Conservation (phyloP, 2,113 vertebrate genomes). For the Balaeniceps rex region DNA sequence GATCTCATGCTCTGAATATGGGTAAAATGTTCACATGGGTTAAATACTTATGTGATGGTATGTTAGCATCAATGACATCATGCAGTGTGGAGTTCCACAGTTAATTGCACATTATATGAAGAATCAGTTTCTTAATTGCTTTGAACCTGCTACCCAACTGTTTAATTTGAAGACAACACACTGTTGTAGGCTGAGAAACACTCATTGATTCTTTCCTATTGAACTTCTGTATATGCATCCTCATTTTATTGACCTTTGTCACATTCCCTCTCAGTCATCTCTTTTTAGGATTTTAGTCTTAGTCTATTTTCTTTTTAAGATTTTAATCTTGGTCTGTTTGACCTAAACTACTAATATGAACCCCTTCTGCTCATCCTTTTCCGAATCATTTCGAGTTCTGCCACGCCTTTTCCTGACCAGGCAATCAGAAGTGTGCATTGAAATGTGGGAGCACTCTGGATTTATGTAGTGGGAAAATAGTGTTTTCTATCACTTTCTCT, state of each 20-base stretch:
- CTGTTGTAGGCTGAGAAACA: not conserved
- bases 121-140: not conserved
- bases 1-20: not conserved
- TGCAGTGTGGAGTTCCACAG: not conserved
- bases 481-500: not conserved
- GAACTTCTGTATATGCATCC: not conserved
- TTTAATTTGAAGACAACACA: not conserved
- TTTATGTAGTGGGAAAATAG: not conserved
- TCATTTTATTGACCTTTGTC: not conserved
- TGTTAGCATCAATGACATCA: not conserved
- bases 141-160: not conserved
- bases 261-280: not conserved
- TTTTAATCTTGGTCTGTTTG: not conserved
- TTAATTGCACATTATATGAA: not conserved
- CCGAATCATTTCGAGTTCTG: not conserved
- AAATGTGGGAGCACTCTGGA: not conserved
- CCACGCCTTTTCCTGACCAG: too few species aligned
- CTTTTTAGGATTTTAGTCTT: not conserved
- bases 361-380: not conserved
- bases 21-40: not conserved
- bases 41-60: not conserved
- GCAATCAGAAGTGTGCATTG: not conserved
- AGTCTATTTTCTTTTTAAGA: not conserved
- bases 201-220: not conserved
- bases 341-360: not conserved